Base-by-base conservation (phyloP, 2,797 vertebrate species). In the Notamacropus eugenii region DNA sequence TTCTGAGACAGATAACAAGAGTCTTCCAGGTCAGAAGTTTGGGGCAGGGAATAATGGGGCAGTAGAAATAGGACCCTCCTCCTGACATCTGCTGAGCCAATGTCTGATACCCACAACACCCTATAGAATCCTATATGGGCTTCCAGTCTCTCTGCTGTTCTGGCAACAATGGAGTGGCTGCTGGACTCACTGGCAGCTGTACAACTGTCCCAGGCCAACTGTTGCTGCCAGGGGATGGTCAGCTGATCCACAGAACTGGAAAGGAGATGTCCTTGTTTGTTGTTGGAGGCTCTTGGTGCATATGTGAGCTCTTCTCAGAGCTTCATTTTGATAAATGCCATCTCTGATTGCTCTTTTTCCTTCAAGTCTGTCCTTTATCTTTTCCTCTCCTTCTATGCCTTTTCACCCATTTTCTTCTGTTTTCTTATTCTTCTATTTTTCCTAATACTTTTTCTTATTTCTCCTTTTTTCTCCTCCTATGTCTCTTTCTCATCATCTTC, bases 141-240 rank as follows among this genome's bases (percentile, higher is more conserved):
- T 98, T 98, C 95, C 97, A 97, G 92, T 97, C 92, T 96, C 97
- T 98, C 95, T 97, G 97, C 98, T 97, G 96, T 95, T 96, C 97
- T 95, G 90, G 96, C 93, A 95, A 95, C 93, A 92, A 54, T 92
- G 96, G 92, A 95, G 94, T 96, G 1, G 82, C 97, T 98, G 96
- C 96, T 97, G 97, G 95, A 98, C 96, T 94, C 95, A 96, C 95
- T 98, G 98, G 97, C 97, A 98, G 97, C 95, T 97, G 95, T 97
- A 97, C 94, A 62, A 94, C 96, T 74, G 92, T 34, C 74, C 95
- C 93, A 93, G 97, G 96, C 97, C 98, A 98, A 97, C 96, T 94
- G 95, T 97, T 97, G 97, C 95, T 98, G 97, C 97, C 96, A 98
- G 97, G 94, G 97, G 98, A 97, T 94, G 58, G 95, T 97, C 96